Conservation (phyloP, 2,797 vertebrate species). For the Leptatherina wallacei region DNA sequence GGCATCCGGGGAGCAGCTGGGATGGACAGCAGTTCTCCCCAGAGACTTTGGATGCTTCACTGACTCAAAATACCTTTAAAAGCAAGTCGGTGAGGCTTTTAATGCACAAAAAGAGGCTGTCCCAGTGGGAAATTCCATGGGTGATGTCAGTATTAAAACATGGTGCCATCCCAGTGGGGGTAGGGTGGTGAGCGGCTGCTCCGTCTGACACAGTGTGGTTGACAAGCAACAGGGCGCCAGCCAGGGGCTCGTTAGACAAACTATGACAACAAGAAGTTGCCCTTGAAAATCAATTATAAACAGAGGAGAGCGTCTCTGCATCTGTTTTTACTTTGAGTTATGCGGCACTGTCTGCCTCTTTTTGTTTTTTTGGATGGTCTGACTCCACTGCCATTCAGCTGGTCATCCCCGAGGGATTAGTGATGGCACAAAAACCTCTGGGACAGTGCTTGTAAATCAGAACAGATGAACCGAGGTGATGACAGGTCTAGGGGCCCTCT, state of each 20-base stretch:
- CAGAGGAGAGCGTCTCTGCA: conserved; percentile 69
- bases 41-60: conserved; percentile 62
- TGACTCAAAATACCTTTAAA: conserved; percentile 63
- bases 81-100: conserved; percentile 33
- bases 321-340: conserved; percentile 82
- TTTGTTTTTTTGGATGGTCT: conserved; percentile 47
- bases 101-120: conserved; percentile 48
- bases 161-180: conserved; percentile 41
- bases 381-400: conserved; percentile 68
- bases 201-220: conserved; percentile 59
- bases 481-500: conserved; percentile 76
- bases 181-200: conserved; percentile 24
- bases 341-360: conserved; percentile 65
- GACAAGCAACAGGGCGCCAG: conserved; percentile 79
- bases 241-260: conserved; percentile 81
- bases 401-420: conserved; percentile 78
- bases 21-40: conserved; percentile 24
- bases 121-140: conserved; percentile 58
- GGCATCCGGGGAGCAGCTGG: conserved; percentile 52
- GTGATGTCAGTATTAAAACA: conserved; percentile 65
- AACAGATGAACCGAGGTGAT: conserved; percentile 75
- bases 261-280: conserved; percentile 82
- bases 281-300: conserved; percentile 88
- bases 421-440: conserved; percentile 74
- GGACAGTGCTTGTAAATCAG: conserved; percentile 83